A percentile compares a stretch with the other conserved stretches of the same genome.
Conservation (phyloP, 2,113 vertebrate species). For the Dendrocopos noguchii region DNA sequence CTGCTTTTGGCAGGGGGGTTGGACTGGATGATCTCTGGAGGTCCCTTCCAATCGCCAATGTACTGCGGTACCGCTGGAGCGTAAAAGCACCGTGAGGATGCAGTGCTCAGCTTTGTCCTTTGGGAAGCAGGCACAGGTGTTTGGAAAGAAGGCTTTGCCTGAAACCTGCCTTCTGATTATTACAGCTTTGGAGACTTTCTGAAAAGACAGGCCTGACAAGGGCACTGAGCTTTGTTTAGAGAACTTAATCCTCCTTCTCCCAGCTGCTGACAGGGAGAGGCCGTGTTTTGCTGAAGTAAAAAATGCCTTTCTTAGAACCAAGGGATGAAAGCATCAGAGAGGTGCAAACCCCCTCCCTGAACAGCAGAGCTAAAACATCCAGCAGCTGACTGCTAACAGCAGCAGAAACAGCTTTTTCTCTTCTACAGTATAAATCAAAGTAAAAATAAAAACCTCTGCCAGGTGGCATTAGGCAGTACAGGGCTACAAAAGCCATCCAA, state of each 20-base stretch:
- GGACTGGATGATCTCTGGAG: no score
- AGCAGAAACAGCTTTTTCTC: background rate
- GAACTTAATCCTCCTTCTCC: slow-evolving; percentile 80
- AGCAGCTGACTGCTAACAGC: background rate
- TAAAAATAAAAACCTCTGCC: background rate
- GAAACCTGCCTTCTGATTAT: slow-evolving; percentile 53
- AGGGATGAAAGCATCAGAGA: slow-evolving; percentile 10
- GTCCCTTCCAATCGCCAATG: no score
- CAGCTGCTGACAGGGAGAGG: slow-evolving; percentile 73
- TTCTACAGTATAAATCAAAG: background rate
- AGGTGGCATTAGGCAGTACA: background rate
- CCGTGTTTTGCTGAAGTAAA: slow-evolving; percentile 55
- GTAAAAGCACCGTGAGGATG: background rate
- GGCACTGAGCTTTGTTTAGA: slow-evolving; percentile 77
- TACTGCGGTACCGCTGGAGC: background rate
- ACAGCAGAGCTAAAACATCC: background rate
- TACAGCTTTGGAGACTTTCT: slow-evolving; percentile 24
- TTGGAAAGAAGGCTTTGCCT: background rate
- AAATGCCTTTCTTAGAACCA: slow-evolving; percentile 62
- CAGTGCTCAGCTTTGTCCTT: background rate
- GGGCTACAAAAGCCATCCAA: background rate
- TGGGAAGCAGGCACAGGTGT: slow-evolving; percentile 65
- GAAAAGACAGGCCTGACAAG: slow-evolving; percentile 73
- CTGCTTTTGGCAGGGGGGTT: no score
- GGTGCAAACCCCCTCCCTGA: background rate